Base-by-base conservation (phyloP, 2,888 invertebrate species). In the Harpalus rufipes region DNA sequence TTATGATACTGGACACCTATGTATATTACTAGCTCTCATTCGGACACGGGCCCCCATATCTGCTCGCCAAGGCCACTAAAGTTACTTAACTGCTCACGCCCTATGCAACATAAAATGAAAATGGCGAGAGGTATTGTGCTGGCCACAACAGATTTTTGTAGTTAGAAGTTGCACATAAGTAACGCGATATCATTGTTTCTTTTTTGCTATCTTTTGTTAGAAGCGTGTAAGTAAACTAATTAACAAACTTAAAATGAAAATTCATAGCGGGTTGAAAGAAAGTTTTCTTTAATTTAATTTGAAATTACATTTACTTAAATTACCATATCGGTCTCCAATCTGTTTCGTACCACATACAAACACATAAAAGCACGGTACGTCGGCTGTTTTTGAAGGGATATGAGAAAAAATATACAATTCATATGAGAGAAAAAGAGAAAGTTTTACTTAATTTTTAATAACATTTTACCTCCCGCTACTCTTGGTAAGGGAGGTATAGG, bases 231-330 rank as follows among this genome's bases (percentile, higher is more conserved):
- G 61, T 84, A 78, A 10, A 56, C 56, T 84, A 84, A 84, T 84
- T 84, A 84, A 84, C 63, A 51, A 76, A 84, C 63, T 61, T 84
- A 65, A 84, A 84, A 84, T 84, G 84, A 84, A 84, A 84, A 84
- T 84, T 84, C 78, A 84, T 84, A 18, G 39, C 84, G 41, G 8
- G 44, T 63, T 76, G 65, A 78, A 84, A 84, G 84, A 78, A 84
- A 84, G 44, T 84, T 84, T 65, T 78, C 65, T 63, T 76, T 84
- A 84, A 84, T 84, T 84, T 56, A 84, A 51, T 84, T 84, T 84
- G 84, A 84, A 84, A 84, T 84, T 65, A 84, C 84, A 84, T 84
- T 84, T 84, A 84, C 84, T 84, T 78, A 84, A 84, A 84, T 84
- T 84, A 84, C 41, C 84, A 84, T 84, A 84, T 84, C 84, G 25